Evolutionary conservation across 2,113 vertebrate genomes (phyloP).

Genomic region (Galeopterus variegatus): DNA sequence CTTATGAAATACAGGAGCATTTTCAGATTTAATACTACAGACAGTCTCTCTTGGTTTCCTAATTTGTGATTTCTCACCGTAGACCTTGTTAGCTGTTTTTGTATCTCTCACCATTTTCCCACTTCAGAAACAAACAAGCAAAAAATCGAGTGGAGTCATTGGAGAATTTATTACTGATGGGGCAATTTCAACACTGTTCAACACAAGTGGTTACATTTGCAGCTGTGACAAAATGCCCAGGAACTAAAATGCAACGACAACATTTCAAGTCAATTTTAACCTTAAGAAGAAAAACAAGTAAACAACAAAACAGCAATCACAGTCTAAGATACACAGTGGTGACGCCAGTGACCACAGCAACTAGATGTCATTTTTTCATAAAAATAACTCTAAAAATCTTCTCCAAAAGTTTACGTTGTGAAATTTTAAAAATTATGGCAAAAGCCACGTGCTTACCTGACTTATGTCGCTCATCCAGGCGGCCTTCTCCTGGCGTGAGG

Average conservation of each 20-base stretch:
- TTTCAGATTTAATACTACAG: not conserved
- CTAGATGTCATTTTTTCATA: not conserved
- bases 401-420: not conserved
- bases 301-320: not conserved
- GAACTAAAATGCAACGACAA: not conserved
- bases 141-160: not conserved
- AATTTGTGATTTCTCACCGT: not conserved
- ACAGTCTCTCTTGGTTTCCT: not conserved
- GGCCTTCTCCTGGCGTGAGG: slow-evolving; percentile 98
- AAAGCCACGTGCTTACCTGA: slow-evolving; percentile 91
- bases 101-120: not conserved
- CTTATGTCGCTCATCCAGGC: slow-evolving; percentile 99
- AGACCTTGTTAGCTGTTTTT: not conserved
- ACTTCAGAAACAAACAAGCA: slow-evolving; percentile 19
- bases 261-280: slow-evolving; percentile 18
- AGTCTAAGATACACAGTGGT: not conserved
- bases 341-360: not conserved
- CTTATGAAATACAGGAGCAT: not conserved
- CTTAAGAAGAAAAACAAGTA: not conserved
- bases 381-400: slow-evolving; percentile 30
- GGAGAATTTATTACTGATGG: not conserved
- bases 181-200: not conserved
- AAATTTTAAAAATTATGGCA: not conserved
- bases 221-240: not conserved
- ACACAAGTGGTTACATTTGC: not conserved